Evolutionary conservation across 1,140 invertebrate genomes (phyloP).

Genomic region (Drosophila hydei): DNA sequence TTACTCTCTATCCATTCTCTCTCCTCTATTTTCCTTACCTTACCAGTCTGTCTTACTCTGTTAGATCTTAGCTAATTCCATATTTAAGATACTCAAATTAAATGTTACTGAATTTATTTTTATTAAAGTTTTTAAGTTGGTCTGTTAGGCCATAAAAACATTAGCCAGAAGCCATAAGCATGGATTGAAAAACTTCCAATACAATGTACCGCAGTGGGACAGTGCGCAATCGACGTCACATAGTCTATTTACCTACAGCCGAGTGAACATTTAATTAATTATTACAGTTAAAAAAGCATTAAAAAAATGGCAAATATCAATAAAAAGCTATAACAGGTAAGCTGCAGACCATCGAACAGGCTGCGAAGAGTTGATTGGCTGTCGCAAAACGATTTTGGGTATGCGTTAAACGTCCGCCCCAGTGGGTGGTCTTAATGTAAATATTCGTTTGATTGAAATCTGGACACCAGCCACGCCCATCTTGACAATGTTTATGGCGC

Average conservation of each 20-base stretch:
- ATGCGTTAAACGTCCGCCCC: slow-evolving; percentile 1
- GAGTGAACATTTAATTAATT: slow-evolving; percentile 77
- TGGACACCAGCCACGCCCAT: slow-evolving; percentile 20
- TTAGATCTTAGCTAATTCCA: too few species aligned
- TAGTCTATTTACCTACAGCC: slow-evolving; percentile 74
- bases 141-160: too few species aligned
- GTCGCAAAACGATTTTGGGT: slow-evolving; percentile 44
- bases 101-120: too few species aligned
- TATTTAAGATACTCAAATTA: too few species aligned
- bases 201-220: slow-evolving; percentile 36
- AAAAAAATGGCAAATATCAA: slow-evolving; percentile 74
- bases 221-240: slow-evolving; percentile 30
- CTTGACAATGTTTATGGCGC: slow-evolving; percentile 13
- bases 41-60: too few species aligned
- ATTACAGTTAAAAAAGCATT: slow-evolving; percentile 80
- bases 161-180: slow-evolving; percentile 9
- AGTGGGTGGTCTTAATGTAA: slow-evolving; percentile 34
- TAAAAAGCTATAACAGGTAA: slow-evolving; percentile 73
- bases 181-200: slow-evolving; percentile 38
- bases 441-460: slow-evolving; percentile 8
- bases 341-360: slow-evolving; percentile 49
- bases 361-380: slow-evolving; percentile 58
- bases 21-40: too few species aligned
- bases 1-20: too few species aligned
- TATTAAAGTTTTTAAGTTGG: too few species aligned